These are phyloP conservation scores for Pterostichus madidus DNA, from an alignment of 2,888 invertebrate species.

Conservation along the genomic window DNA sequence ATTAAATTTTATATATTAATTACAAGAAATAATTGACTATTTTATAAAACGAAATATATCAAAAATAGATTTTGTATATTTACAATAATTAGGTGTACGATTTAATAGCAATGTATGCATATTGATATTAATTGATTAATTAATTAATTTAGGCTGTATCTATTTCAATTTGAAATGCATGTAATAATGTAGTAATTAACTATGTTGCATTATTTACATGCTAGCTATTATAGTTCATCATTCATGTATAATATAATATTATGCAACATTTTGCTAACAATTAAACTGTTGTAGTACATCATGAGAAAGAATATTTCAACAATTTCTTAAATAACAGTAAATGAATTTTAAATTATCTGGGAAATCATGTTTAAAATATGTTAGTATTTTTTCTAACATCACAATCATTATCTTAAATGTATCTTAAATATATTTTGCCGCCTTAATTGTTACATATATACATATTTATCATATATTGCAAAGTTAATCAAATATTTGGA, in stretches of 20 bases:
- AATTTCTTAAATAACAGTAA: background rate
- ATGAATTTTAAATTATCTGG: background rate
- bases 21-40: slow-evolving; percentile 16
- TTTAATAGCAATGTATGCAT: background rate
- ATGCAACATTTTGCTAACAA: background rate
- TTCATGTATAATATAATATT: background rate
- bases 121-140: slow-evolving; percentile 14
- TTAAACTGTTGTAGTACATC: background rate
- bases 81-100: slow-evolving; percentile 1
- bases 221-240: slow-evolving; percentile 16
- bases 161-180: slow-evolving; percentile 16
- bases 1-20: background rate
- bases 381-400: background rate
- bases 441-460: background rate
- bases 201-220: slow-evolving; percentile 26
- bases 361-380: background rate
- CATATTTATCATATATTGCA: no score
- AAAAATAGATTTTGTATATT: slow-evolving; percentile 19
- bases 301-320: background rate
- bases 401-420: background rate
- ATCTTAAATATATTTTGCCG: background rate
- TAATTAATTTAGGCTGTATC: slow-evolving; percentile 13
- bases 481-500: no score
- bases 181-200: slow-evolving; percentile 21
- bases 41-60: slow-evolving; percentile 25